Conservation (phyloP, 2,797 vertebrate species). For the Catharus ustulatus region DNA sequence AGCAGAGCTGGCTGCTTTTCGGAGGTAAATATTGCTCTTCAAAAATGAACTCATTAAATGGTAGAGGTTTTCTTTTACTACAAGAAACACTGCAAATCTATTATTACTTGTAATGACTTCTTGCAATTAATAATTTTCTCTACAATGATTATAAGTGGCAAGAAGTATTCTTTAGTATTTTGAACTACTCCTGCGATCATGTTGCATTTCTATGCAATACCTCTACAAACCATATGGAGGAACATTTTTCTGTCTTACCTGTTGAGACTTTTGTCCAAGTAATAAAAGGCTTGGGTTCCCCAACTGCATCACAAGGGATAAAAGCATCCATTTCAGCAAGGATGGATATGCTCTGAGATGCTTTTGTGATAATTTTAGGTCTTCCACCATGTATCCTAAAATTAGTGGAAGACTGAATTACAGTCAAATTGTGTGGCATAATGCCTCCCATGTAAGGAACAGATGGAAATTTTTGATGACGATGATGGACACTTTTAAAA, state of each 20-base stretch:
- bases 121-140: neutral
- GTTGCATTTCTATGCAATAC: neutral
- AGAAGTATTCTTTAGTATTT: neutral
- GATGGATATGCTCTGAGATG: conserved; percentile 75
- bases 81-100: neutral
- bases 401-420: conserved; percentile 54
- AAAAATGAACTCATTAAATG: neutral
- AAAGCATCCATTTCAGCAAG: conserved; percentile 80
- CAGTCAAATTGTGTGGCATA: conserved; percentile 24
- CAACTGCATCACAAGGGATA: conserved; percentile 84
- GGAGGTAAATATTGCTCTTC: neutral
- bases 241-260: conserved; percentile 76
- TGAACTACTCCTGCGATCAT: neutral
- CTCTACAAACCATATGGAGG: neutral
- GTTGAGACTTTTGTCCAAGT: conserved; percentile 90
- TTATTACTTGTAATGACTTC: neutral
- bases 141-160: neutral
- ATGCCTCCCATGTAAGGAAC: conserved; percentile 39
- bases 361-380: conserved; percentile 78
- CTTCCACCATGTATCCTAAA: conserved; percentile 68
- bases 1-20: neutral
- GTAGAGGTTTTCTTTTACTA: neutral
- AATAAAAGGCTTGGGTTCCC: conserved; percentile 84
- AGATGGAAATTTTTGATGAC: conserved; percentile 28
- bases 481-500: conserved; percentile 20